These are phyloP conservation scores for Engraulis encrasicolus DNA, from an alignment of 2,113 vertebrate genomes.

Conservation along the genomic window DNA sequence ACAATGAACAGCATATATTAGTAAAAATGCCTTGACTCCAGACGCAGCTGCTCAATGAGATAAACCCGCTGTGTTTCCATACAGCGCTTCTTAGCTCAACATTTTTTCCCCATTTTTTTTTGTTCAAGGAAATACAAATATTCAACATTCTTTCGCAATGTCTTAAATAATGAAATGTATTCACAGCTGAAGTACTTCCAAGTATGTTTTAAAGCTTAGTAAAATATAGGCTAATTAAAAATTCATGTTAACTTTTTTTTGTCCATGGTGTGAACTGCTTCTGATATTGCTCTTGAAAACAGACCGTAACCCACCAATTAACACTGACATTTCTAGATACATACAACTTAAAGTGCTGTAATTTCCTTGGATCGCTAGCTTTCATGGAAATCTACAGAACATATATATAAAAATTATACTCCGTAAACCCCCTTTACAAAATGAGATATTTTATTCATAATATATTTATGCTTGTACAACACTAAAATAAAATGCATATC, in stretches of 20 bases:
- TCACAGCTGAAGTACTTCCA: background rate
- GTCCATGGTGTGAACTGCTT: background rate
- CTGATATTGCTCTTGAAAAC: background rate
- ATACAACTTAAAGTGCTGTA: too few species aligned
- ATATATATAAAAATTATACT: conserved; percentile 48
- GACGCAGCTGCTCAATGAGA: background rate
- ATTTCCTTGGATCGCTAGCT: background rate
- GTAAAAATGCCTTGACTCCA: background rate
- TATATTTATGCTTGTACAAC: conserved; percentile 96
- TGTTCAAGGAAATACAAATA: background rate
- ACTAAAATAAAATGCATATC: conserved; percentile 99
- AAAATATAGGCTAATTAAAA: background rate
- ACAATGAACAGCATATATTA: background rate
- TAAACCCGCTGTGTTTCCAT: background rate
- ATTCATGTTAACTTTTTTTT: background rate
- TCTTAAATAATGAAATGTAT: background rate
- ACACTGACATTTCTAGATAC: background rate
- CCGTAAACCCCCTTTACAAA: conserved; percentile 67
- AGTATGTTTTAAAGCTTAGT: background rate
- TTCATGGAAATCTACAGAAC: background rate
- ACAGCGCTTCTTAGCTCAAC: background rate
- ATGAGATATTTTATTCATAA: conserved; percentile 88
- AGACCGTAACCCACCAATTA: background rate
- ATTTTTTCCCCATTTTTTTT: background rate
- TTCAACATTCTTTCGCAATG: background rate